Evolutionary conservation across 2,888 invertebrate genomes (phyloP).

Genomic region (Pandemis corylana): DNA sequence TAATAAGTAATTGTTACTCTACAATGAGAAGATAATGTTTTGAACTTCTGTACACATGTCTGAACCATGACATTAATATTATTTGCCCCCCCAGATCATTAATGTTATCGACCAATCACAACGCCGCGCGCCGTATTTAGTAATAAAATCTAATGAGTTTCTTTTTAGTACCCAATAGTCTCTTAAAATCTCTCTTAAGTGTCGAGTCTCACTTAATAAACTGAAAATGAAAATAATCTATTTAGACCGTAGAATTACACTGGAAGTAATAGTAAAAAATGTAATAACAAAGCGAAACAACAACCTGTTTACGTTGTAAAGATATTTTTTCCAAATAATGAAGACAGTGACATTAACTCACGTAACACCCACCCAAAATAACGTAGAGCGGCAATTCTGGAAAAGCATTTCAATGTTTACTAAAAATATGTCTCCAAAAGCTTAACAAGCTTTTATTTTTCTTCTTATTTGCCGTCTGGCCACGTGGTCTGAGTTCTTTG

Average conservation of each 20-base stretch:
- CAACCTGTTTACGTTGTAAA: background rate
- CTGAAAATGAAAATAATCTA: background rate
- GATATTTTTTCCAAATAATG: background rate
- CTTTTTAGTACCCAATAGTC: background rate
- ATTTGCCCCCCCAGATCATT: background rate
- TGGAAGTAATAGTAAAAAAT: background rate
- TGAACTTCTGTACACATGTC: background rate
- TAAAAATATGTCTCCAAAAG: background rate
- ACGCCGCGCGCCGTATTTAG: conserved; percentile 1
- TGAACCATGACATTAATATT: background rate
- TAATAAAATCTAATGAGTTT: conserved; percentile 6
- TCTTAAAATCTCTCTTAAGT: conserved; percentile 2
- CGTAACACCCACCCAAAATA: background rate
- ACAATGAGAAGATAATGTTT: background rate
- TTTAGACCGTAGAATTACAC: background rate
- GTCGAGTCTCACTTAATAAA: conserved; percentile 1
- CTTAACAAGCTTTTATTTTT: no score
- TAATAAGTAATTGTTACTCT: background rate
- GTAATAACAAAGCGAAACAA: background rate
- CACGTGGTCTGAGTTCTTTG: no score
- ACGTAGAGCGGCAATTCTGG: background rate
- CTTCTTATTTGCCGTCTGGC: no score
- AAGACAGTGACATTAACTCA: background rate
- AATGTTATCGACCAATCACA: conserved; percentile 4
- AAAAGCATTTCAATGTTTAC: background rate